Conservation (phyloP, 2,888 invertebrate species). For the Poecilus cupreus region DNA sequence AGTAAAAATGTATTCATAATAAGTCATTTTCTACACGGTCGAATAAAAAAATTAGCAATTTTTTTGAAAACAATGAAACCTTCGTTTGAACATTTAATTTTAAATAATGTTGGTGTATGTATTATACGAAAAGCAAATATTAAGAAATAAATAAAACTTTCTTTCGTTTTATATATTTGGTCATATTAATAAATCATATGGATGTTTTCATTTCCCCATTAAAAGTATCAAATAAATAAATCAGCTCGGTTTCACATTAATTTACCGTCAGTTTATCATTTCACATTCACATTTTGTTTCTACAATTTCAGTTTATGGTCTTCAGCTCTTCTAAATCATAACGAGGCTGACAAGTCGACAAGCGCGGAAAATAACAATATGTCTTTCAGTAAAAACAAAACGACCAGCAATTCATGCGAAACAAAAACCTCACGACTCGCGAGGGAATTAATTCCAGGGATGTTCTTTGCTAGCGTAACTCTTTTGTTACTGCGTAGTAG, state of each 20-base stretch:
- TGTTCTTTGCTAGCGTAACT: constrained; percentile 38
- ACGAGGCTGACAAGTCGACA: constrained; percentile 37
- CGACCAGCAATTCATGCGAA: constrained; percentile 50
- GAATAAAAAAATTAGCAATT: too few relatives aligned
- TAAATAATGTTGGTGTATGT: too few relatives aligned
- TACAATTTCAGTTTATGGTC: constrained; percentile 38
- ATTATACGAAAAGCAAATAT: too few relatives aligned
- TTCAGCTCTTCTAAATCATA: constrained; percentile 46
- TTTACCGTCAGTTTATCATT: constrained; percentile 30
- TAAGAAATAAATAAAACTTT: neutral
- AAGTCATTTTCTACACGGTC: too few relatives aligned
- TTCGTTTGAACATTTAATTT: too few relatives aligned
- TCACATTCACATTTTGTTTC: constrained; percentile 28
- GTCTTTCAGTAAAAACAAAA: constrained; percentile 49
- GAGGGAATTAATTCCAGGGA: constrained; percentile 44
- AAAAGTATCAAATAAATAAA: constrained; percentile 14
- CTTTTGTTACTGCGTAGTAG: constrained; percentile 30
- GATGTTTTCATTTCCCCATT: neutral
- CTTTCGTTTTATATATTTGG: neutral
- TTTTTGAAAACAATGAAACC: too few relatives aligned
- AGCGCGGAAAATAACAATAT: constrained; percentile 51
- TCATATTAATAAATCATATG: neutral
- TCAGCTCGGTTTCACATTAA: constrained; percentile 9
- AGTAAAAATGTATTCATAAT: too few relatives aligned
- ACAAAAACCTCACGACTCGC: constrained; percentile 50